Percentiles rank a stretch among this genome's conserved stretches.
phyloP scores from a whole-genome alignment of 2,888 invertebrate genomes.

The Meta bourneti region DNA sequence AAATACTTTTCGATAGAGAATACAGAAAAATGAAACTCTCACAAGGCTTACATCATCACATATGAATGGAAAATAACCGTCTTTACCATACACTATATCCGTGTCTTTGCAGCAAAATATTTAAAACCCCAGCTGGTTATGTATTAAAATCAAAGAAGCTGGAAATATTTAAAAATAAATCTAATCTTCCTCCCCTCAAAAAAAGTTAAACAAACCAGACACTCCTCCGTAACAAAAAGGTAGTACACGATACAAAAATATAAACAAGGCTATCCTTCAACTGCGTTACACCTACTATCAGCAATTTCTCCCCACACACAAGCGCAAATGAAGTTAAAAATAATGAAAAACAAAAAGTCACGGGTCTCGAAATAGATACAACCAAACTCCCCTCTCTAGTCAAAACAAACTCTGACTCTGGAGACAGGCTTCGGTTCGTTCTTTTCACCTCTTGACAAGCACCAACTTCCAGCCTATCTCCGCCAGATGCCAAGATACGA shows the following conservation, averaged over 20 bases:
- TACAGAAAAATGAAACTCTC: too few species aligned
- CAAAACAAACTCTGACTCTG: constrained; percentile 2
- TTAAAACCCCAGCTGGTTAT: too few species aligned
- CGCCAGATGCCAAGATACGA: constrained; percentile 4
- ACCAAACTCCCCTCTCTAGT: constrained; percentile 19
- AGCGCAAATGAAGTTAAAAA: constrained; percentile 3
- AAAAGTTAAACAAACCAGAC: background rate
- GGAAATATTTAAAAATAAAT: background rate
- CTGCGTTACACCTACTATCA: background rate
- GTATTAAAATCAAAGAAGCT: background rate
- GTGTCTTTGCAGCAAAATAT: too few species aligned
- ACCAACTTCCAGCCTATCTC: background rate
- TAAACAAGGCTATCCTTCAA: background rate
- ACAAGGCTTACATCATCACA: too few species aligned
- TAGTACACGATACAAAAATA: background rate
- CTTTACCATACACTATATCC: too few species aligned
- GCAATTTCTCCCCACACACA: background rate
- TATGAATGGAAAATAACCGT: too few species aligned
- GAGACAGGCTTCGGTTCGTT: background rate
- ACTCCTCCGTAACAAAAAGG: background rate
- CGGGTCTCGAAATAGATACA: background rate
- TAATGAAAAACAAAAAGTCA: constrained; percentile 10
- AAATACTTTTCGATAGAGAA: too few species aligned
- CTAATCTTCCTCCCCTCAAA: background rate
- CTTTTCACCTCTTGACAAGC: constrained; percentile 2